Percentiles rank a stretch among this genome's conserved stretches.
Evolutionary conservation across 2,888 invertebrate species (phyloP).

Genomic region (Osedax frankpressi): DNA sequence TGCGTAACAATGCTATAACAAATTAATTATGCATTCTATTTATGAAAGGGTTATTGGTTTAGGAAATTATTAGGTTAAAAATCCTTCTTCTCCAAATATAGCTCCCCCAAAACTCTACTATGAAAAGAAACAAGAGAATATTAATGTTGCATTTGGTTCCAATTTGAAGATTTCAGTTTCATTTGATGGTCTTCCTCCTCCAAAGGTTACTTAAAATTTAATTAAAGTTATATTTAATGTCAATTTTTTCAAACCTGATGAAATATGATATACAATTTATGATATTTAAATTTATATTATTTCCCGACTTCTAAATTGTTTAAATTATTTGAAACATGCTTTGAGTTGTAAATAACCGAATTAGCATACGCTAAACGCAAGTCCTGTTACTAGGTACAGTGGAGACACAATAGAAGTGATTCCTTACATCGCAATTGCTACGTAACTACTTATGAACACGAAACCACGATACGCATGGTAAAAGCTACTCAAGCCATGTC

Average conservation of each 20-base stretch:
- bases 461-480: conserved; percentile 50
- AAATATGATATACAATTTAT: no score
- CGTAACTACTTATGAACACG: conserved; percentile 49
- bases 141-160: conserved; percentile 24
- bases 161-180: conserved; percentile 24
- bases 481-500: conserved; percentile 24
- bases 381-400: background rate
- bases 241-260: no score
- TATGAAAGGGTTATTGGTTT: no score
- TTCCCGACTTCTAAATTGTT: no score
- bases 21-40: no score
- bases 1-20: no score
- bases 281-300: no score
- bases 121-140: conserved; percentile 24
- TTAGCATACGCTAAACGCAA: no score
- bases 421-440: background rate
- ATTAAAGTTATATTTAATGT: no score
- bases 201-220: conserved; percentile 14
- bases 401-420: background rate
- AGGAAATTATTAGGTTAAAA: no score
- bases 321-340: no score
- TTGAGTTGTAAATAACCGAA: no score
- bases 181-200: conserved; percentile 27
- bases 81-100: conserved; percentile 21
- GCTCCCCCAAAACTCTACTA: conserved; percentile 27